Percentiles rank a stretch among this genome's conserved stretches.
Conservation (phyloP, 2,797 vertebrate species). For the Aselliscus stoliczkanus region DNA sequence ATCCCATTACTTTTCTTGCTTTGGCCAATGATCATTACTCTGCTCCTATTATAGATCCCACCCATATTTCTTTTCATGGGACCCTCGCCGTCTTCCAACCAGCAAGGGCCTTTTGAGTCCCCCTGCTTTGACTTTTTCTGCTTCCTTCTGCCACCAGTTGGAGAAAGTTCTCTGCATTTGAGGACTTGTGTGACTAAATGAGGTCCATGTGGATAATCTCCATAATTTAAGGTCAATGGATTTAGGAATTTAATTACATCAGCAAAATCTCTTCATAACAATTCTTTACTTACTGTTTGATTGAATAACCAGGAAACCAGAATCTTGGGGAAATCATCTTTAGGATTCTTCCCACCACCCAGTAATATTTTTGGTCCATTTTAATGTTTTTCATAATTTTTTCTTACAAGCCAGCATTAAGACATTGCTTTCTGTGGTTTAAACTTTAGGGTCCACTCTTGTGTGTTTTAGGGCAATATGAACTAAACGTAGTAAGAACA, state of each 20-base stretch:
- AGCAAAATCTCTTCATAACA: background rate
- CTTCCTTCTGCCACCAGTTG: background rate
- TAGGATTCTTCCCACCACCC: background rate
- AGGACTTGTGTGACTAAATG: background rate
- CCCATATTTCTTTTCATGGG: background rate
- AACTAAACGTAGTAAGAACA: background rate
- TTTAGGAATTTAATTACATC: background rate
- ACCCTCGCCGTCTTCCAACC: background rate
- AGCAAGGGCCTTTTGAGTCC: background rate
- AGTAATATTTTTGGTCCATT: background rate
- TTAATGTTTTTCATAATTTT: background rate
- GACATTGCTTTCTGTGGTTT: background rate
- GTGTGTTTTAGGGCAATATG: background rate
- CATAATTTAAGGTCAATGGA: background rate
- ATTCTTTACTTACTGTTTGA: background rate
- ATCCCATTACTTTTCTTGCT: background rate
- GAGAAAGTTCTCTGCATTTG: background rate
- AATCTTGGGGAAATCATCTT: background rate
- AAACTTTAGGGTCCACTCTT: background rate
- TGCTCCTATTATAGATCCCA: background rate
- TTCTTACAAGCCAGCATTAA: background rate
- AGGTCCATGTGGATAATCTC: background rate
- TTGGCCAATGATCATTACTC: background rate
- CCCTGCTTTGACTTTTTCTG: background rate
- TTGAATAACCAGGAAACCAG: background rate